phyloP scores from a whole-genome alignment of 2,888 invertebrate genomes.

The Rapana venosa region DNA sequence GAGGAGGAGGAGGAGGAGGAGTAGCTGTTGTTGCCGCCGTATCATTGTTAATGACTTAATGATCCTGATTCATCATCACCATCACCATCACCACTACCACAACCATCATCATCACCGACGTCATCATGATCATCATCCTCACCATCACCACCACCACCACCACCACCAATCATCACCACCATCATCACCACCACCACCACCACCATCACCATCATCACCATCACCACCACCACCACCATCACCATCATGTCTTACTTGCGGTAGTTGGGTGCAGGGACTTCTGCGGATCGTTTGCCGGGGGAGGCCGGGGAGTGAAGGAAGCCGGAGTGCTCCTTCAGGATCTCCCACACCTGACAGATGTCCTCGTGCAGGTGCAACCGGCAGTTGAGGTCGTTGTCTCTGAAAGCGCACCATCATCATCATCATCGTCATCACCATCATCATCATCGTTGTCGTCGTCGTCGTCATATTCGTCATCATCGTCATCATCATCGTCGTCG shows the following conservation, averaged over 20 bases:
- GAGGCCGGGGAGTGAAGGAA: background rate
- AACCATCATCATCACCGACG: background rate
- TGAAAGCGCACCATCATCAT: background rate
- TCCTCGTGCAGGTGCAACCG: background rate
- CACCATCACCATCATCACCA: background rate
- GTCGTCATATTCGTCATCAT: too few relatives aligned
- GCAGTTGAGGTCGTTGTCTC: background rate
- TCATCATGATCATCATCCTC: conserved; percentile 13
- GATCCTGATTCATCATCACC: background rate
- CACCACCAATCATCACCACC: background rate
- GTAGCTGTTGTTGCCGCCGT: background rate
- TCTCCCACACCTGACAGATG: background rate
- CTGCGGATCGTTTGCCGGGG: conserved; percentile 9
- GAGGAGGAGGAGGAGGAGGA: background rate
- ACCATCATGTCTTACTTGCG: background rate
- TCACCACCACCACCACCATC: background rate
- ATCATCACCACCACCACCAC: background rate
- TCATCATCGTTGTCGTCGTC: background rate
- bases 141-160: background rate
- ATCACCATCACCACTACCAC: background rate
- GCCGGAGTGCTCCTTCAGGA: background rate
- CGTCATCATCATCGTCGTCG: background rate
- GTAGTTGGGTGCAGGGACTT: background rate
- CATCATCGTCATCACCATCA: background rate
- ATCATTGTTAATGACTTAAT: background rate